These are phyloP conservation scores for Hypselothyrea guttata DNA, from an alignment of 2,888 invertebrate genomes.

Conservation along the genomic window DNA sequence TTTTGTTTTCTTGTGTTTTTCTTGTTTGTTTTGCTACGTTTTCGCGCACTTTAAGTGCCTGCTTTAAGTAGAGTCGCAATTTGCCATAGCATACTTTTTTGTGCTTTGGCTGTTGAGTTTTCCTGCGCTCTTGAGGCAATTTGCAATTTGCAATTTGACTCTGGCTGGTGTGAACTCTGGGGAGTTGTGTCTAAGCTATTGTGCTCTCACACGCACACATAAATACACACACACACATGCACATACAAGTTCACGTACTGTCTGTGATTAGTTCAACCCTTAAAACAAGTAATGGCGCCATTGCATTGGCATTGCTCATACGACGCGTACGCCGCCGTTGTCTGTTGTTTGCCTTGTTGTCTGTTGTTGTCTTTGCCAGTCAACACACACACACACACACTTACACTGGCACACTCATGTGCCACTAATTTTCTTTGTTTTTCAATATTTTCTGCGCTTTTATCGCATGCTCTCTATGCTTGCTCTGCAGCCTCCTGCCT, in stretches of 20 bases:
- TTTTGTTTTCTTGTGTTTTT: slow-evolving; percentile 7
- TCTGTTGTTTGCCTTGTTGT: slow-evolving; percentile 26
- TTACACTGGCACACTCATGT: slow-evolving; percentile 23
- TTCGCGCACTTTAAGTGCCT: slow-evolving; percentile 30
- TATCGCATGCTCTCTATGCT: slow-evolving; percentile 26
- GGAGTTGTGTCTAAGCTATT: slow-evolving; percentile 35
- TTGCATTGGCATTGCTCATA: slow-evolving; percentile 70
- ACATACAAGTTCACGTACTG: slow-evolving; percentile 14
- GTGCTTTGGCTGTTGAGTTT: slow-evolving; percentile 13
- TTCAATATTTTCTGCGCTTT: slow-evolving; percentile 66
- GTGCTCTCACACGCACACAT: slow-evolving; percentile 46
- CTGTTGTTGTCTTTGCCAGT: slow-evolving; percentile 61
- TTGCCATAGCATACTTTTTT: slow-evolving; percentile 52
- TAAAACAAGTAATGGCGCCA: slow-evolving; percentile 62
- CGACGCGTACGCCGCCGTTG: slow-evolving; percentile 53
- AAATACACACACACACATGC: slow-evolving; percentile 32
- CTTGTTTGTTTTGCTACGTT: slow-evolving; percentile 20
- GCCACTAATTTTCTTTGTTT: slow-evolving; percentile 75
- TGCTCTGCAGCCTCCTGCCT: slow-evolving; percentile 19
- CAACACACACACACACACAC: slow-evolving; percentile 32
- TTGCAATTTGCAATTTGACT: slow-evolving; percentile 42
- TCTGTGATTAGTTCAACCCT: slow-evolving; percentile 76
- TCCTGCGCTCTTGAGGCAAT: slow-evolving; percentile 37
- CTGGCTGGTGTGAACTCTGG: slow-evolving; percentile 17
- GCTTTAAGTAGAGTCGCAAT: slow-evolving; percentile 39